Percentiles rank a stretch among this genome's conserved stretches.
These are phyloP conservation scores for Notothenia coriiceps DNA, from an alignment of 2,113 vertebrate species.

Conservation along the genomic window DNA sequence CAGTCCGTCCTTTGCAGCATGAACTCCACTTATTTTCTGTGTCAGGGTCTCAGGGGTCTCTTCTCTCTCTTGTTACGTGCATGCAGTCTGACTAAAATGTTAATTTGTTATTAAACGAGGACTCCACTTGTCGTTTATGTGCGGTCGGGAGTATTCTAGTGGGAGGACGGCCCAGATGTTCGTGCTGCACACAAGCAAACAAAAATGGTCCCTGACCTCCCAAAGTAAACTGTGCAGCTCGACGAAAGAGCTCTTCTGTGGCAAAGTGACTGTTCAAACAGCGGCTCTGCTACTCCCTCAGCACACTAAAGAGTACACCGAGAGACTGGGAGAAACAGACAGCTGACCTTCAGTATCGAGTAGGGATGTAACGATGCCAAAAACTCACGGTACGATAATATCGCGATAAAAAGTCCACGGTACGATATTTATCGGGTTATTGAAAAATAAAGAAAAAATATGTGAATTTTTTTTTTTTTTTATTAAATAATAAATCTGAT, in stretches of 20 bases:
- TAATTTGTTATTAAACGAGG: slow-evolving; percentile 44
- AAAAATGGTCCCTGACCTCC: slow-evolving; percentile 61
- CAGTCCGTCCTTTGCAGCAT: neutral
- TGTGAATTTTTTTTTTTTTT: no score
- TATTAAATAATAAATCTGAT: no score
- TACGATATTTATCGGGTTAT: no score
- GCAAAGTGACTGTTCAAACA: slow-evolving; percentile 51
- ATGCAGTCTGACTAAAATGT: slow-evolving; percentile 37
- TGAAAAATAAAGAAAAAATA: no score
- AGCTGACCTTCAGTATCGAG: slow-evolving; percentile 37
- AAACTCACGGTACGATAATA: no score
- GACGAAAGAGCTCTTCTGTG: slow-evolving; percentile 41
- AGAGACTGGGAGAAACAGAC: slow-evolving; percentile 13
- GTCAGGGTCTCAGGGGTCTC: slow-evolving; percentile 49
- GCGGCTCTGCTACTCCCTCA: slow-evolving; percentile 15
- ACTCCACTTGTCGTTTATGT: slow-evolving; percentile 32
- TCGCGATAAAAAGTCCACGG: no score
- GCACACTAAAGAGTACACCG: slow-evolving; percentile 26
- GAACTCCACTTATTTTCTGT: slow-evolving; percentile 26
- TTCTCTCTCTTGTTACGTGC: slow-evolving; percentile 16
- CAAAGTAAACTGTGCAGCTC: slow-evolving; percentile 57
- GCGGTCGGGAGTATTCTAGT: slow-evolving; percentile 34
- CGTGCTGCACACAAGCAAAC: slow-evolving; percentile 44
- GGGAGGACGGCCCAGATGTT: slow-evolving; percentile 51
- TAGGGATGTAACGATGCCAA: no score